Percentiles rank a stretch among this genome's conserved stretches.
These are phyloP conservation scores for Alviniconcha marisindica DNA, from an alignment of 1,140 invertebrate genomes.

Conservation along the genomic window DNA sequence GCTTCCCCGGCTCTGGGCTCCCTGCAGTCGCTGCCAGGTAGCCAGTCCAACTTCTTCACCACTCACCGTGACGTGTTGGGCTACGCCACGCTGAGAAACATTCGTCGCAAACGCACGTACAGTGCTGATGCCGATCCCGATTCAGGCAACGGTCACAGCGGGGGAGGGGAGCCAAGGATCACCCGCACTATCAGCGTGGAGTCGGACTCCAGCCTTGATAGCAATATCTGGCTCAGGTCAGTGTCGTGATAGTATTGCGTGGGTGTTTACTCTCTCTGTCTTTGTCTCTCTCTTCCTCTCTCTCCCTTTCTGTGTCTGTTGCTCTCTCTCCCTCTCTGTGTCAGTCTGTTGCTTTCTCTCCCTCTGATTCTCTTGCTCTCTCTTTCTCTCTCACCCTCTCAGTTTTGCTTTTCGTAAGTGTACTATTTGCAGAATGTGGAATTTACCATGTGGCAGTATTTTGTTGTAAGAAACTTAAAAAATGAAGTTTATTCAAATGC, in stretches of 20 bases:
- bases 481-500: no score
- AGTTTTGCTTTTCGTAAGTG: no score
- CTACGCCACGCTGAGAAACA: constrained; percentile 86
- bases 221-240: constrained; percentile 53
- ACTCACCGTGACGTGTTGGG: constrained; percentile 80
- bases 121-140: constrained; percentile 70
- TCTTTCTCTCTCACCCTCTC: no score
- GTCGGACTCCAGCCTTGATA: constrained; percentile 49
- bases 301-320: no score
- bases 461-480: no score
- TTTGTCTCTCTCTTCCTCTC: no score
- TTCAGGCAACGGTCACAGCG: constrained; percentile 33
- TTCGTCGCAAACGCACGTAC: constrained; percentile 81
- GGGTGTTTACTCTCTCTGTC: no score
- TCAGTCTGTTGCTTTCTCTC: no score
- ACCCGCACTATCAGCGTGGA: constrained; percentile 47
- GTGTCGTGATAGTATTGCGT: neutral
- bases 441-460: no score
- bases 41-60: constrained; percentile 52
- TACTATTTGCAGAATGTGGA: no score
- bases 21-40: constrained; percentile 27
- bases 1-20: constrained; percentile 40
- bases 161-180: constrained; percentile 1
- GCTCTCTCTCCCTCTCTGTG: no score
- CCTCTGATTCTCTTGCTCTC: no score